Base-by-base conservation (phyloP, 2,113 vertebrate species). In the Theristicus caerulescens region DNA sequence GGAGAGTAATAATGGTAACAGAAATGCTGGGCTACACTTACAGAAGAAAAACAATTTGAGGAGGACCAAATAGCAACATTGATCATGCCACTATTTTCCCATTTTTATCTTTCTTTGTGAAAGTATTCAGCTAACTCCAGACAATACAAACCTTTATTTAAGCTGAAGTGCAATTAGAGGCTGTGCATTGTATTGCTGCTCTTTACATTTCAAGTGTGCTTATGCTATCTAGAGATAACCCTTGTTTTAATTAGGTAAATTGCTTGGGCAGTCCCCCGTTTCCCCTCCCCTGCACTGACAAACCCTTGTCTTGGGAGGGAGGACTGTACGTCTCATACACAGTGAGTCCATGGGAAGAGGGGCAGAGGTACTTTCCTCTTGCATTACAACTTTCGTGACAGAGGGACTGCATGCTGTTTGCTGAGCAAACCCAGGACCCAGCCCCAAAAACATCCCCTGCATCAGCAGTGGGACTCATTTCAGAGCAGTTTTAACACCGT, bases 41-140 rank as follows among this genome's bases (percentile, higher is more conserved):
- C 89, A 84, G 69, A 88, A 96, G 89, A 95, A 94, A 97, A 97
- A 95, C 94, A 96, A 95, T 96, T 92, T 90, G 85, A 95, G 66
- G 78, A 90, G 46, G 38, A 64, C 85, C 90, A 90, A 94, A 96
- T 81, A 95, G 82, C 77, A 36, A 13, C 97, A 97, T 95, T 93
- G 97, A 96, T 97, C 97, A 94, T 64, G 58, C 76, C 80, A 36
- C 91, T 82, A 4, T 74, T 91, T 92, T 52, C 93, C 67, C 73
- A 34, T 76, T 90, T 95, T 87, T 82, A 15, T 79, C 82, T 92
- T 65, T 71, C 84, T 86, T 70, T 62, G 64, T 12, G 12, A 51
- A 88, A 92, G 79, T 57, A 69, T 52, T 80, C 8, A 1, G 49
- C 69, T 16, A 22, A 44, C 67, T 73, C 57, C 74, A 82, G 72